Evolutionary conservation across 2,113 vertebrate species (phyloP), one percentile per base, ranked within the genome.

Genomic region (Gymnorhina tibicen): DNA sequence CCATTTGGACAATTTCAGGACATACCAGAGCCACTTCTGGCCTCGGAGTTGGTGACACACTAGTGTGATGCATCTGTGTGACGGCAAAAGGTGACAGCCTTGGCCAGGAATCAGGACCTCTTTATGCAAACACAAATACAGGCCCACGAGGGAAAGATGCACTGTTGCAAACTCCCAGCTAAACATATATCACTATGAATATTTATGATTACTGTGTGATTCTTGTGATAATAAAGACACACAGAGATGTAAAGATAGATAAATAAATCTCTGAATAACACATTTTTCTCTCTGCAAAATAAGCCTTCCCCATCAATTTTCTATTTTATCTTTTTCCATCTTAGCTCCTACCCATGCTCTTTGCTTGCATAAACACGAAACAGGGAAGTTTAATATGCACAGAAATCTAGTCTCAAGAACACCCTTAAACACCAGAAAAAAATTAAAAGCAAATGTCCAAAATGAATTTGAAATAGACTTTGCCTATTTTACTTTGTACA

Each of bases 1-100:
- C 79, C 68, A 68, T 81, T 96, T 93, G 83, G 68, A 93, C 52
- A 94, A 70, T 78, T 84, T 89, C 60, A 86, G 80, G 73, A 75
- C 76, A 91, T 96, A 89, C 79, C 88, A 92, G 64, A 64, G 12
- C 44, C 10, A 12, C 41, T 76, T 73, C 84, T 18, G 47, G 39
- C 47, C 78, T 67, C 55, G 63, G 47, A 75, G 28, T 8, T 92
- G 89, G 76, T 95, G 93, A 93, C 84, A 95, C 73, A 63, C 13
- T 17, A 28, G 55, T 37, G 69, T 19, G 80, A 93, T 74, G 82
- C n/a, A 83, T 86, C n/a, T 84, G 17, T 59, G 56, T 47, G 73
- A 85, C n/a, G 83, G 66, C 26, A 93, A 49, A 73, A 46, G n/a
- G 22, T 66, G 83, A 89, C 26, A 85, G 53, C 39, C 46, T 69